These are phyloP conservation scores for Ethmia dodecea DNA, from an alignment of 2,888 invertebrate genomes.

Conservation along the genomic window DNA sequence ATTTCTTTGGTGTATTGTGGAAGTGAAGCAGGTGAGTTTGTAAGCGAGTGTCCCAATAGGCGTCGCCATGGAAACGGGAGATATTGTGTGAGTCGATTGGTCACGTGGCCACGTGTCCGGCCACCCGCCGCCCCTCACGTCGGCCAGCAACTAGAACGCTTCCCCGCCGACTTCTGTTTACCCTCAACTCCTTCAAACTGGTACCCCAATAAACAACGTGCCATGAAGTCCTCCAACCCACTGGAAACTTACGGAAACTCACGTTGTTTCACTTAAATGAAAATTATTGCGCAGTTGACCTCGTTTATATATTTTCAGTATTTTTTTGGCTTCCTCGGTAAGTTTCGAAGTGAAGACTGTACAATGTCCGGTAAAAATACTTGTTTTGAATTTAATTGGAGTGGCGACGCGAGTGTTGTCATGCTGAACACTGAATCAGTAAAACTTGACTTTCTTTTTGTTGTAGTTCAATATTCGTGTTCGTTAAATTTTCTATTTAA, in stretches of 20 bases:
- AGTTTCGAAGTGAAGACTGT: constrained; percentile 30
- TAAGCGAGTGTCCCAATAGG: constrained; percentile 6
- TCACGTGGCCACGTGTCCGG: constrained; percentile 45
- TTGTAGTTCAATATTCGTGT: neutral
- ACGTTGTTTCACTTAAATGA: constrained; percentile 47
- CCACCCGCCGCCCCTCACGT: constrained; percentile 29
- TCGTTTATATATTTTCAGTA: constrained; percentile 27
- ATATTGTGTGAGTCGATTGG: constrained; percentile 13
- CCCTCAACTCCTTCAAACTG: constrained; percentile 45
- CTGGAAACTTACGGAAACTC: constrained; percentile 50
- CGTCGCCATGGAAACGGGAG: constrained; percentile 4
- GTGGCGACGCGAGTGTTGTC: neutral
- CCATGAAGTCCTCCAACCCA: constrained; percentile 47
- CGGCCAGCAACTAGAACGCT: constrained; percentile 20
- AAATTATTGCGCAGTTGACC: constrained; percentile 38
- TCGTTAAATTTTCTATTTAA: neutral
- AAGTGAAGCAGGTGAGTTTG: constrained; percentile 9
- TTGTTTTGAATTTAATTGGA: neutral
- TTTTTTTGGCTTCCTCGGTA: constrained; percentile 37
- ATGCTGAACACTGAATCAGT: neutral
- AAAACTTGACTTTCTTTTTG: neutral
- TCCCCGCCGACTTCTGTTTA: constrained; percentile 45
- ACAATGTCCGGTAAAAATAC: constrained; percentile 14
- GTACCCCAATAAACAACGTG: constrained; percentile 41
- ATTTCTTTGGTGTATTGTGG: constrained; percentile 2